A percentile compares a stretch with the other conserved stretches of the same genome.
Evolutionary conservation across 2,888 invertebrate species (phyloP).

Genomic region (Euclidia mi): DNA sequence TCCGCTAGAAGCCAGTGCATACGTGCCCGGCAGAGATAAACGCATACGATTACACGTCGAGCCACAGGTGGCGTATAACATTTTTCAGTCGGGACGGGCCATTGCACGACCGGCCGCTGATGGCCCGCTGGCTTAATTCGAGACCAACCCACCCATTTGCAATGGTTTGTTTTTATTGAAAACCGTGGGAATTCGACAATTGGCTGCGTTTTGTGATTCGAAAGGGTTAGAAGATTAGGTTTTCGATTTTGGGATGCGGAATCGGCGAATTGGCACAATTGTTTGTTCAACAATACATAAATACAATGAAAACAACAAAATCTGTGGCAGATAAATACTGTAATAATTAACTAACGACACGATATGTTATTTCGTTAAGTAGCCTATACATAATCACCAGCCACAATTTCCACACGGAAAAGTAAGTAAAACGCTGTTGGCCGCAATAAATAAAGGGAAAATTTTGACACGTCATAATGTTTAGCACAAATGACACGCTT

Average conservation of each 20-base stretch:
- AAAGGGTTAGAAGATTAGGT: slow-evolving; percentile 44
- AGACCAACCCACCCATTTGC: slow-evolving; percentile 77
- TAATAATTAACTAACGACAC: neutral
- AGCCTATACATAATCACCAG: neutral
- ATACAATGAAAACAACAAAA: neutral
- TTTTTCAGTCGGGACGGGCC: slow-evolving; percentile 84
- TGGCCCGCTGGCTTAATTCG: slow-evolving; percentile 79
- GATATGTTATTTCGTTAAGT: neutral
- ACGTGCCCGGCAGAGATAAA: slow-evolving; percentile 82
- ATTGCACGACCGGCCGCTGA: slow-evolving; percentile 63
- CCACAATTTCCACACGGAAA: slow-evolving; percentile 10
- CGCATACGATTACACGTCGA: slow-evolving; percentile 87
- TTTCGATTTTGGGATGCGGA: slow-evolving; percentile 9
- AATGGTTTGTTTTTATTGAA: slow-evolving; percentile 83
- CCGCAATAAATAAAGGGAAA: slow-evolving; percentile 46
- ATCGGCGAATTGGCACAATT: neutral
- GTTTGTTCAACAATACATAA: neutral
- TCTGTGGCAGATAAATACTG: too few relatives aligned
- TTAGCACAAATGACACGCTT: slow-evolving; percentile 52
- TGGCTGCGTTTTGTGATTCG: slow-evolving; percentile 56
- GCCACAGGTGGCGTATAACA: slow-evolving; percentile 90
- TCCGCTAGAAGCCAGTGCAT: slow-evolving; percentile 72
- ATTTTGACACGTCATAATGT: slow-evolving; percentile 51
- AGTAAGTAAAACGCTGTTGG: slow-evolving; percentile 3
- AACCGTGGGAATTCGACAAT: slow-evolving; percentile 71